These are phyloP conservation scores for Netelia virgata DNA, from an alignment of 2,888 invertebrate species.

Conservation along the genomic window DNA sequence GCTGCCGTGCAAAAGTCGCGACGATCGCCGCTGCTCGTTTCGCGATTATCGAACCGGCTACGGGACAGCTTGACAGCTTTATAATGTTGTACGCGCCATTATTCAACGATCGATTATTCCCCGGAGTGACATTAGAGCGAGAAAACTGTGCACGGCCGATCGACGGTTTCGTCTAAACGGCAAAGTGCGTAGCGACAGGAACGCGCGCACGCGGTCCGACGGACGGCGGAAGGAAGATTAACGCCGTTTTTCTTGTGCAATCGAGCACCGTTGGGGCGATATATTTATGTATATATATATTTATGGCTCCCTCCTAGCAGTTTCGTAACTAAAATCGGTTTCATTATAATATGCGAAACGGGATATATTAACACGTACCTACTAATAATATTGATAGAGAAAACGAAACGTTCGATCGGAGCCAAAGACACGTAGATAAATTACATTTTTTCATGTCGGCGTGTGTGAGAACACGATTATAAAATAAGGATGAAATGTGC, in stretches of 20 bases:
- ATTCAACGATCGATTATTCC: constrained; percentile 58
- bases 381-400: not conserved
- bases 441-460: not conserved
- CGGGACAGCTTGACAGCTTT: constrained; percentile 42
- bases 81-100: constrained; percentile 53
- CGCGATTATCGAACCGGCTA: constrained; percentile 52
- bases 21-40: constrained; percentile 13
- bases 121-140: constrained; percentile 38
- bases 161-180: constrained; percentile 11
- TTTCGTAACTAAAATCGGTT: constrained; percentile 8
- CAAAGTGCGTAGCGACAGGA: not conserved
- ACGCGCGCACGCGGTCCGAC: not conserved
- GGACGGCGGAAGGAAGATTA: constrained; percentile 62
- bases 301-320: not conserved
- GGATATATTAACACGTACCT: not conserved
- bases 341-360: not conserved
- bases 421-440: not conserved
- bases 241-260: constrained; percentile 53
- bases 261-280: constrained; percentile 20
- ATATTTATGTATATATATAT: not conserved
- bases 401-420: not conserved
- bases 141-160: not conserved
- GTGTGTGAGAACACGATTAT: constrained; percentile 11
- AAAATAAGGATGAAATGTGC: not conserved
- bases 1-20: not conserved